Evolutionary conservation across 1,140 invertebrate genomes (phyloP), one percentile per base, ranked within the genome.

Genomic region (Popillia japonica): DNA sequence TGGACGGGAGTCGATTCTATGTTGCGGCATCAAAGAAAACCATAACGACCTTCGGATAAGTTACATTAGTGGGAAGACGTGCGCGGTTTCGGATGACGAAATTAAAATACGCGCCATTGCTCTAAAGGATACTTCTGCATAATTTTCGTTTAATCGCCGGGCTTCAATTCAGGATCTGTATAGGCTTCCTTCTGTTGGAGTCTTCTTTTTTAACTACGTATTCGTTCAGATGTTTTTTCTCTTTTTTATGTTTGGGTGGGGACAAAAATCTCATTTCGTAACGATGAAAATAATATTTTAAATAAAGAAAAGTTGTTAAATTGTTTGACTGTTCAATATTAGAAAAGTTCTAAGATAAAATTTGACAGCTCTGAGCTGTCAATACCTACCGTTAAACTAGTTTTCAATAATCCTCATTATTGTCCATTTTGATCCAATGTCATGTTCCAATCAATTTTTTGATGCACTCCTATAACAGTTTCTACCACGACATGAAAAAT

Each of bases 91-190:
- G 17, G 14, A 55, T 55, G 48, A 55, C 48, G 17, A 55, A 55
- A 55, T 55, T 55, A 55, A 55, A 55, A 55, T 55, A 55, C 48
- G 48, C 48, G 48, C 14, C 48, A 55, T 55, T 55, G 48, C 48
- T 55, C 48, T 55, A 55, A 55, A 7, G 48, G 9, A 55, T 55
- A 55, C 48, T 55, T 55, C 48, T 55, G 48, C 48, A 55, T 55
- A 55, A 55, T 55, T 17, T 55, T 55, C 48, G 17, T 55, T 55
- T 55, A 55, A 55, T 55, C 48, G 14, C 27, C 48, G 48, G 48
- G 14, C 10, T 55, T 55, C 48, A 55, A n/a, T 55, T 55, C 48
- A 17, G 14, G 0, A 14, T 14, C 48, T 17, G 17, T 9, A 11
- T 11, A 8, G 14, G n/a, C 17, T 17, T 55, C 3, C 48, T 55